Evolutionary conservation across 2,113 vertebrate species (phyloP).

Genomic region (Upupa epops): DNA sequence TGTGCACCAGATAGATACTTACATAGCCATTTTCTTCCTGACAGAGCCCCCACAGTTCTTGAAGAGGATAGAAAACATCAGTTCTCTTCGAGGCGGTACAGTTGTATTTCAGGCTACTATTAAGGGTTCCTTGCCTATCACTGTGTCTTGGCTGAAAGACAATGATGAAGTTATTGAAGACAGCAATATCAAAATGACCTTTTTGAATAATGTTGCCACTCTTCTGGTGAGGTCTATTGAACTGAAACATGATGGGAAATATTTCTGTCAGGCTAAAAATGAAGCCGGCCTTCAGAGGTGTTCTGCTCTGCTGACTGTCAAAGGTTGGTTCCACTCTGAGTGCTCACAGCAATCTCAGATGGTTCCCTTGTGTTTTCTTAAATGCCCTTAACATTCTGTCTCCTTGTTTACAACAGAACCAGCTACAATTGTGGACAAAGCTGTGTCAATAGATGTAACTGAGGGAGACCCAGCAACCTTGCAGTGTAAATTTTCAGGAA

Average conservation of each 20-base stretch:
- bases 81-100: slow-evolving; percentile 83
- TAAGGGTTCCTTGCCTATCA: slow-evolving; percentile 91
- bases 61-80: slow-evolving; percentile 89
- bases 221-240: slow-evolving; percentile 86
- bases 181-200: slow-evolving; percentile 86
- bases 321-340: slow-evolving; percentile 85
- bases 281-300: slow-evolving; percentile 95
- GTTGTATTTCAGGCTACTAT: slow-evolving; percentile 86
- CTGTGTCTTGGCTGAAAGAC: slow-evolving; percentile 92
- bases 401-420: slow-evolving; percentile 85
- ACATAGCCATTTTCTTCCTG: slow-evolving; percentile 52
- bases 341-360: background rate
- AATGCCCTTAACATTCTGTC: background rate
- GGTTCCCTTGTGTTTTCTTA: background rate
- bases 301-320: slow-evolving; percentile 87
- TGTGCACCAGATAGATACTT: background rate
- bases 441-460: slow-evolving; percentile 94
- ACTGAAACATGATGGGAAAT: slow-evolving; percentile 89
- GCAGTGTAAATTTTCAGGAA: slow-evolving; percentile 93
- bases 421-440: slow-evolving; percentile 89
- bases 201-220: slow-evolving; percentile 86
- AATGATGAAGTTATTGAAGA: slow-evolving; percentile 92
- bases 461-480: slow-evolving; percentile 93
- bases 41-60: slow-evolving; percentile 92
- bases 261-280: slow-evolving; percentile 94